Evolutionary conservation across 2,797 vertebrate genomes (phyloP).

Genomic region (Oreortyx pictus): DNA sequence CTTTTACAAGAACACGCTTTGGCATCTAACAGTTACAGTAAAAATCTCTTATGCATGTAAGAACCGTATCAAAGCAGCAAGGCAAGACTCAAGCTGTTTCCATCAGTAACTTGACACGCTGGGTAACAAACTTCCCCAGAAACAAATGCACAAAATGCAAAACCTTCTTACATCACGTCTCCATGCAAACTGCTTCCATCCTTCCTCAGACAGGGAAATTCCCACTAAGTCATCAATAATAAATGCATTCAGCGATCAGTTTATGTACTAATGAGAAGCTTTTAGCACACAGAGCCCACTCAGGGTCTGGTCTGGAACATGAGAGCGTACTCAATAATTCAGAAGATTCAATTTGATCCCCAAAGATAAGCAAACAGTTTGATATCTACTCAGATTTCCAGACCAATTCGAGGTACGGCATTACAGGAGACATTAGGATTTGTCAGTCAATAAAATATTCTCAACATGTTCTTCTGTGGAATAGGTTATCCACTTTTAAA

Average conservation of each 20-base stretch:
- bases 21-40: not conserved
- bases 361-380: constrained; percentile 30
- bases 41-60: not conserved
- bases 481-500: not conserved
- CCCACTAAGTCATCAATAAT: constrained; percentile 41
- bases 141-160: not conserved
- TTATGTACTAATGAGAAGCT: constrained; percentile 3
- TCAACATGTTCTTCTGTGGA: not conserved
- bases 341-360: constrained; percentile 19
- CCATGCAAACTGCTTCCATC: not conserved
- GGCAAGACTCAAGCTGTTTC: not conserved
- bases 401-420: not conserved
- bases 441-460: constrained; percentile 12
- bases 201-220: not conserved
- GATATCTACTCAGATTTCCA: constrained; percentile 21
- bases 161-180: not conserved
- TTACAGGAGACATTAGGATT: constrained; percentile 22
- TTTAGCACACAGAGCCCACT: not conserved
- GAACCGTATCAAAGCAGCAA: not conserved
- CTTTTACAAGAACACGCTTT: not conserved
- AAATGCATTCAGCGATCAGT: constrained; percentile 32
- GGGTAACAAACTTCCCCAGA: not conserved
- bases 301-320: constrained; percentile 14
- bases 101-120: not conserved
- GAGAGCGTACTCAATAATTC: constrained; percentile 51